Base-by-base conservation (phyloP, 2,113 vertebrate species). In the Gymnogyps californianus region DNA sequence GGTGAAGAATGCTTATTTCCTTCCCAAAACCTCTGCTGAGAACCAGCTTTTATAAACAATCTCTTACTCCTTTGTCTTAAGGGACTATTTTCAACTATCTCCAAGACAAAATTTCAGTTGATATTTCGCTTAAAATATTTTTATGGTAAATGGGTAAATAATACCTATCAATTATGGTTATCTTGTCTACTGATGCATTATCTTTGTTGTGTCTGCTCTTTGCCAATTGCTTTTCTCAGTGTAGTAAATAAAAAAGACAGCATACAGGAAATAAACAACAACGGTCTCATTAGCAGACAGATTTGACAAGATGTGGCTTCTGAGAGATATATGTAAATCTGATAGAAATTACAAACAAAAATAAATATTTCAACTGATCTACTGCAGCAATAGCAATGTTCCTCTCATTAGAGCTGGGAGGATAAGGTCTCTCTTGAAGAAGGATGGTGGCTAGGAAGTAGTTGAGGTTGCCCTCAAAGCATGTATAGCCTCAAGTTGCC, bases 1-100 rank as follows among this genome's bases (percentile, higher is more conserved):
- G 81, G 91, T 97, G 96, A 97, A 93, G 96, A 97, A 97, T 97
- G 97, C 91, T 94, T 95, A 88, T 95, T 97, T 97, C 94, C 94
- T 97, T 97, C 96, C 96, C 94, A 97, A 96, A 97, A 96, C 96
- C 95, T 96, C 91, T 91, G 62, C 93, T 97, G 95, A 93, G 93
- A 96, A 96, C 70, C 9, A 64, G 36, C 70, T 91, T 70, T 95
- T 95, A 94, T 87, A 97, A 97, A 97, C 94, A 95, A 77, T 52
- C 46, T 65, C 77, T 57, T 89, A 85, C 38, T 91, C 18, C 51
- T 97, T 97, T 96, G 94, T 95, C 81, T 93, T 90, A 91, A 90
- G 70, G 66, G 62, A 79, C 83, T 95, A 87, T 95, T 96, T 96
- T 95, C 38, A 34, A 40, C 58, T 54, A 51, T 66, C 24, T 69